phyloP scores from a whole-genome alignment of 2,113 vertebrate species.

The Gadus chalcogrammus region DNA sequence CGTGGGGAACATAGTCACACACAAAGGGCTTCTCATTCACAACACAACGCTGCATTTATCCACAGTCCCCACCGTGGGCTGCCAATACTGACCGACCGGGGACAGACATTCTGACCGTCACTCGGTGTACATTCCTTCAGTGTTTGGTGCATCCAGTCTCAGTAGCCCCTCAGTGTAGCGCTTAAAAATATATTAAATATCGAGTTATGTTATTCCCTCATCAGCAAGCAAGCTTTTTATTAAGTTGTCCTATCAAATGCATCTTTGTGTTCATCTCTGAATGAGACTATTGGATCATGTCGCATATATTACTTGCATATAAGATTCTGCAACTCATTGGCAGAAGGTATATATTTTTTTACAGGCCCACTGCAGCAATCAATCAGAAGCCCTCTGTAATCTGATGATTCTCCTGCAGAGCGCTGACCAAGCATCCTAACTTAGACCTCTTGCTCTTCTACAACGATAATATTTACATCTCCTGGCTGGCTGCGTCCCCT shows the following conservation, averaged over 20 bases:
- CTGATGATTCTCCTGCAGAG: constrained; percentile 27
- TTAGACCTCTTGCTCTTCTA: constrained; percentile 29
- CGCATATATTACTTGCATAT: too few species aligned
- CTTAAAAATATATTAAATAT: too few species aligned
- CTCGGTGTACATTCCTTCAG: constrained; percentile 27
- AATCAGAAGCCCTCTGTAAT: constrained; percentile 41
- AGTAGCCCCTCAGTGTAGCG: too few species aligned
- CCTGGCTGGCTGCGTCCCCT: constrained; percentile 4
- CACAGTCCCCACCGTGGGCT: constrained; percentile 32
- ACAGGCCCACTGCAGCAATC: constrained; percentile 38
- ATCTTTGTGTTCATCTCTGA: too few species aligned
- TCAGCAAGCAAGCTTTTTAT: too few species aligned
- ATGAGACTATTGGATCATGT: too few species aligned
- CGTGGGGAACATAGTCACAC: constrained; percentile 18
- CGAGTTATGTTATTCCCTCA: too few species aligned
- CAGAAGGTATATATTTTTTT: too few species aligned
- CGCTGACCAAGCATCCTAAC: constrained; percentile 39
- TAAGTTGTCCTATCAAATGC: too few species aligned
- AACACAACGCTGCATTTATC: constrained; percentile 57
- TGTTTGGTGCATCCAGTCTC: constrained; percentile 15
- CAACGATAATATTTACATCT: constrained; percentile 37
- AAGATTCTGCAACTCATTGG: too few species aligned
- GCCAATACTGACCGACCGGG: constrained; percentile 47
- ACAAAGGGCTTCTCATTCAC: constrained; percentile 49
- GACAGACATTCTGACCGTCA: constrained; percentile 25